phyloP scores from a whole-genome alignment of 1,140 invertebrate species.

The Zaprionus ghesquierei region DNA sequence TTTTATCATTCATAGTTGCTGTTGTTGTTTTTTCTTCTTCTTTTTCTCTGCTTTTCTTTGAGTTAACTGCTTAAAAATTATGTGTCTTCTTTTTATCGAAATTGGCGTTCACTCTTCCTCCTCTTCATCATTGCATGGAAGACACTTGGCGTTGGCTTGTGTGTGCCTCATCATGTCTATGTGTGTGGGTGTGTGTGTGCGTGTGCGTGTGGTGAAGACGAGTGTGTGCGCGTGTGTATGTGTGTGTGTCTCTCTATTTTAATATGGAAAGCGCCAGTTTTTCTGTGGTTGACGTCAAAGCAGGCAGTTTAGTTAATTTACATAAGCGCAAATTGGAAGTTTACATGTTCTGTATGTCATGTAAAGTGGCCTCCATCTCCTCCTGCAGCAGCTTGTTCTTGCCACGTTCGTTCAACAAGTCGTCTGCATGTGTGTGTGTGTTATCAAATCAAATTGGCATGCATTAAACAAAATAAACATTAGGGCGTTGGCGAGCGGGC shows the following conservation, averaged over 20 bases:
- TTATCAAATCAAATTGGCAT: conserved; percentile 50
- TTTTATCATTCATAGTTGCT: conserved; percentile 27
- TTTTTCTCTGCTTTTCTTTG: conserved; percentile 48
- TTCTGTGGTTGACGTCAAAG: conserved; percentile 71
- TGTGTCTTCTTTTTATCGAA: conserved; percentile 41
- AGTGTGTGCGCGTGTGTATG: conserved; percentile 43
- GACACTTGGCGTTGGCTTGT: conserved; percentile 64
- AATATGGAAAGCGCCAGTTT: conserved; percentile 77
- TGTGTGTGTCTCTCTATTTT: conserved; percentile 51
- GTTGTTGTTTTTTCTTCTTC: conserved; percentile 13
- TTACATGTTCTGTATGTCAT: conserved; percentile 99
- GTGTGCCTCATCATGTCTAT: conserved; percentile 21
- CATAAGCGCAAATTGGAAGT: conserved; percentile 78
- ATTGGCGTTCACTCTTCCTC: conserved; percentile 46
- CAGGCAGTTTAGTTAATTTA: conserved; percentile 80
- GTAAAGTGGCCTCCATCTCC: conserved; percentile 99
- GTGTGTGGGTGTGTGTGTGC: conserved; percentile 26
- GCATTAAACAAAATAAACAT: conserved; percentile 51
- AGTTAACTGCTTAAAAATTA: conserved; percentile 41
- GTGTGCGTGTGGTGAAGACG: conserved; percentile 6
- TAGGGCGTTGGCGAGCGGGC: conserved; percentile 29
- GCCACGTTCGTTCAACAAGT: conserved; percentile 96
- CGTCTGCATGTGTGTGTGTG: conserved; percentile 87
- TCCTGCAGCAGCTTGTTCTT: conserved; percentile 98
- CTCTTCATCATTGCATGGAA: conserved; percentile 46